Evolutionary conservation across 2,797 vertebrate genomes (phyloP).

Genomic region (Sebastolobus alascanus): DNA sequence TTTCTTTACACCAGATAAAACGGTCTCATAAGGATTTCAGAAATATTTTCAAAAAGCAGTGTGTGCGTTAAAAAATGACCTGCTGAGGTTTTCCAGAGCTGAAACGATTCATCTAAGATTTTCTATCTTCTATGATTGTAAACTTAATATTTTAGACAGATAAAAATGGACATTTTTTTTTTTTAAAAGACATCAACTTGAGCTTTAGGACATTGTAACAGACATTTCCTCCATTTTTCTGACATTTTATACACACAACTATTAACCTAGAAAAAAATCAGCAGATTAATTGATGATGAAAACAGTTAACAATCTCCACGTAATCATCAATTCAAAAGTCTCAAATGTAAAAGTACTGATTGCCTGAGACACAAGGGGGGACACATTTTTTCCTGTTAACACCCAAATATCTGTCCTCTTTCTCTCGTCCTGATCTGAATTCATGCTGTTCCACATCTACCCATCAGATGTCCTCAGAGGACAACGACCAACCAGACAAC

Average conservation of each 20-base stretch:
- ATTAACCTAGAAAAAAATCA: background rate
- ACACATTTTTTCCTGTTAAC: background rate
- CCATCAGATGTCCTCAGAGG: constrained; percentile 59
- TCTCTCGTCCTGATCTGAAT: background rate
- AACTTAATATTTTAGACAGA: background rate
- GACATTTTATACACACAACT: background rate
- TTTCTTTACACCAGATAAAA: background rate
- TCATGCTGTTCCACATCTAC: constrained; percentile 7
- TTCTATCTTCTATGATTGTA: background rate
- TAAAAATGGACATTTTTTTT: background rate
- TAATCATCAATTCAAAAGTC: background rate
- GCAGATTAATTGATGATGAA: background rate
- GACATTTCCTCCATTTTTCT: background rate
- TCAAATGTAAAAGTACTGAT: constrained; percentile 17
- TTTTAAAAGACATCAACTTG: too few relatives aligned
- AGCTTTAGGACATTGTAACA: background rate
- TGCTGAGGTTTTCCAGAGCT: background rate
- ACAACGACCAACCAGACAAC: background rate
- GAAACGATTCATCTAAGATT: background rate
- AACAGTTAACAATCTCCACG: background rate
- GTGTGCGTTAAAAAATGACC: background rate
- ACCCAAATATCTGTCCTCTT: too few relatives aligned
- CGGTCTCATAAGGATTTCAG: background rate
- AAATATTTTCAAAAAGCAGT: background rate
- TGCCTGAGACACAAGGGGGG: background rate